phyloP scores from a whole-genome alignment of 2,888 invertebrate genomes.

The Protonemura montana region DNA sequence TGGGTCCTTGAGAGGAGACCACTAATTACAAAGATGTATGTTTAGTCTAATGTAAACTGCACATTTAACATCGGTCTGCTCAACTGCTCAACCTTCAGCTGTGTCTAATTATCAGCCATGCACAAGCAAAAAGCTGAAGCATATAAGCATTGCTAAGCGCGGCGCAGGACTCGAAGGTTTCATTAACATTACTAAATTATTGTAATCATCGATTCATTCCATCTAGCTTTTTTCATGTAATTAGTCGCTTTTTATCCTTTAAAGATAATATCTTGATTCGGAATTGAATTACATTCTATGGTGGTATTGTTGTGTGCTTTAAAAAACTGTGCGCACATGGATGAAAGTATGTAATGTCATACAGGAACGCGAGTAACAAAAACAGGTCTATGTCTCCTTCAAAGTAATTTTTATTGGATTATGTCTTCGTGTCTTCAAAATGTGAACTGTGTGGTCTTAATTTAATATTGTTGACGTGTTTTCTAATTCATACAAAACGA shows the following conservation, averaged over 20 bases:
- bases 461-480: slow-evolving; percentile 5
- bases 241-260: not conserved
- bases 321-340: not conserved
- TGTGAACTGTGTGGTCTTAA: not conserved
- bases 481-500: not conserved
- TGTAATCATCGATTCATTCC: not conserved
- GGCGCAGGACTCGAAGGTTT: not conserved
- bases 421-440: not conserved
- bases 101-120: not conserved
- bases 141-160: not conserved
- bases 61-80: not conserved
- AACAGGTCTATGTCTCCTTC: no score
- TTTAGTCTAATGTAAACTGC: slow-evolving; percentile 12
- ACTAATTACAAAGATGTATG: not conserved
- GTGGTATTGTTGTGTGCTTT: not conserved
- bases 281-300: not conserved
- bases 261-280: not conserved
- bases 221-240: not conserved
- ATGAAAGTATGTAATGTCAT: not conserved
- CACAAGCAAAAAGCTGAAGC: not conserved
- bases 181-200: not conserved
- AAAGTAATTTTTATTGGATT: not conserved
- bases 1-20: not conserved
- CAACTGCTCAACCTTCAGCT: not conserved
- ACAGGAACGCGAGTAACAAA: no score